Conservation (phyloP, 2,888 invertebrate species). For the Amiota minor region DNA sequence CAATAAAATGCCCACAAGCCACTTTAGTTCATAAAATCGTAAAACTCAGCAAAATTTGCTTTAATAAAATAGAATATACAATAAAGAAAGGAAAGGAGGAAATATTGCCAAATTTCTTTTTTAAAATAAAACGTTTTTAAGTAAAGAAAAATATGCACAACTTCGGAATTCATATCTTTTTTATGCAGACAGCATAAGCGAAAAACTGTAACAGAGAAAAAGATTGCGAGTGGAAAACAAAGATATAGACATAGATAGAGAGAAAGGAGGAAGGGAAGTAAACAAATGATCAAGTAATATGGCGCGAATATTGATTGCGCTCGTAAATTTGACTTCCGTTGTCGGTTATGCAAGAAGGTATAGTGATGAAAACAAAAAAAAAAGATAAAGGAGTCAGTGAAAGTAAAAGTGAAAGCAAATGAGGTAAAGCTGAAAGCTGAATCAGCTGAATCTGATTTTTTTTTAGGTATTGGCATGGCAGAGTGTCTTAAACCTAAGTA, state of each 20-base stretch:
- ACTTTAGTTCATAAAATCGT: slow-evolving; percentile 55
- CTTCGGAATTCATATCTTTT: slow-evolving; percentile 31
- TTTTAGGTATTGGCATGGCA: too few species aligned
- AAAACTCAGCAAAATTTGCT: slow-evolving; percentile 55
- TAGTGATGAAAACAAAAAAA: too few species aligned
- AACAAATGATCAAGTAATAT: neutral
- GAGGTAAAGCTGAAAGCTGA: too few species aligned
- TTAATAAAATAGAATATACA: slow-evolving; percentile 24
- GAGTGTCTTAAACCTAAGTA: too few species aligned
- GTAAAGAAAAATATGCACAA: slow-evolving; percentile 31
- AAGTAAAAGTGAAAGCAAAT: neutral
- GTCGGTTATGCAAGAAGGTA: neutral
- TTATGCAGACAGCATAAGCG: slow-evolving; percentile 16
- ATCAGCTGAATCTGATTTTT: too few species aligned
- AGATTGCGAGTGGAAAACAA: neutral
- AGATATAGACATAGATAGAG: neutral
- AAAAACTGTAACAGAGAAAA: neutral
- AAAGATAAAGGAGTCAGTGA: neutral
- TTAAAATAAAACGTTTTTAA: neutral
- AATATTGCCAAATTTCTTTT: slow-evolving; percentile 47
- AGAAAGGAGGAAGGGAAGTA: neutral
- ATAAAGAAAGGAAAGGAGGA: slow-evolving; percentile 33
- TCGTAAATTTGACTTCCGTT: slow-evolving; percentile 36
- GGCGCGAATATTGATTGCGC: slow-evolving; percentile 33
- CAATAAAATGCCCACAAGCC: slow-evolving; percentile 38